Evolutionary conservation across 1,140 invertebrate species (phyloP).

Genomic region (Drosophila repleta): DNA sequence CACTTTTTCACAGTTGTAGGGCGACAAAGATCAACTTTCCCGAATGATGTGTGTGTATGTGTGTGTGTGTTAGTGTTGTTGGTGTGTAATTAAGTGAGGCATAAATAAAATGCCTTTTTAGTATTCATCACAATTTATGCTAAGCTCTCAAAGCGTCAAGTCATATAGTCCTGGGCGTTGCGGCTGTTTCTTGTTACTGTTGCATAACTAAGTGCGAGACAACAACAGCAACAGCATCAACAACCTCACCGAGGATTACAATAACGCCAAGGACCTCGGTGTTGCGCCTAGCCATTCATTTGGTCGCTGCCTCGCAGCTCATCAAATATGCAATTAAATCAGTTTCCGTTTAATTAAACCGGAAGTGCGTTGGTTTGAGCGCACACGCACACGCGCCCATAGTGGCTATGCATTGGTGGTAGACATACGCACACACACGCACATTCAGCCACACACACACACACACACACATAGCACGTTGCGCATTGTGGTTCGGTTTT

Average conservation of each 20-base stretch:
- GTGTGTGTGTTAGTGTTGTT: conserved; percentile 35
- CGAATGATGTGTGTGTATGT: conserved; percentile 14
- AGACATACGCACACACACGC: conserved; percentile 29
- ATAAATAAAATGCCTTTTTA: conserved; percentile 83
- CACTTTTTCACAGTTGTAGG: conserved; percentile 40
- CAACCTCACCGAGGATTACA: conserved; percentile 45
- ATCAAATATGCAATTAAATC: conserved; percentile 84
- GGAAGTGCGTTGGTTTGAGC: conserved; percentile 76
- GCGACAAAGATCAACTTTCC: conserved; percentile 37
- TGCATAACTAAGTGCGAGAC: conserved; percentile 72
- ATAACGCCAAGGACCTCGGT: conserved; percentile 31
- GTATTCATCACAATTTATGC: conserved; percentile 84
- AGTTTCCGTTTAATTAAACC: conserved; percentile 84
- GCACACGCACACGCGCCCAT: conserved; percentile 36
- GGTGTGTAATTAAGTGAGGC: conserved; percentile 78
- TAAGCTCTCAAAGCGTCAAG: conserved; percentile 81
- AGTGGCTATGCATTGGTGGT: conserved; percentile 62
- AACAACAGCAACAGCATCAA: conserved; percentile 26
- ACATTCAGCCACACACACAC: conserved; percentile 15
- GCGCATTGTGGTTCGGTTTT: conserved; percentile 68
- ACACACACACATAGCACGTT: conserved; percentile 5
- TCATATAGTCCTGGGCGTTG: conserved; percentile 56
- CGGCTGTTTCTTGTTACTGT: conserved; percentile 56
- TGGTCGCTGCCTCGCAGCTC: conserved; percentile 68
- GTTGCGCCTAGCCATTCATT: conserved; percentile 59